phyloP scores from a whole-genome alignment of 2,113 vertebrate species.

The Cisticola juncidis region DNA sequence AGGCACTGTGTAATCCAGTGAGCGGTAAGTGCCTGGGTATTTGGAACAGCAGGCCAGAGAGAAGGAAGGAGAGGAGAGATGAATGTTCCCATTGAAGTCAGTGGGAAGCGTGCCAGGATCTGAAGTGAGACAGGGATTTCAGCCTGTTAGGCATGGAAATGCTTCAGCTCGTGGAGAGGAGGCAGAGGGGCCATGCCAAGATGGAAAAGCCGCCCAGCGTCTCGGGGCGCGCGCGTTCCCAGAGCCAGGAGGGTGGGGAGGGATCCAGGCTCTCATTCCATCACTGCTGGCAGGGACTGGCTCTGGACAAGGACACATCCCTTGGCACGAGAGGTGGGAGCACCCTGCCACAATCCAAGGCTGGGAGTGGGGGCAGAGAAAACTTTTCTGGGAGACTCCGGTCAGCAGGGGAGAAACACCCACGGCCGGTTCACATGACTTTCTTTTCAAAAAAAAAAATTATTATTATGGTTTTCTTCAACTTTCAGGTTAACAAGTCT shows the following conservation, averaged over 20 bases:
- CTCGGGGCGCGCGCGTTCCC: accelerated
- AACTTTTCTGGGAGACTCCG: not conserved
- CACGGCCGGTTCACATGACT: not conserved
- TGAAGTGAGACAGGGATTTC: not conserved
- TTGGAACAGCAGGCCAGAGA: not conserved
- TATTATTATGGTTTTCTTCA: not conserved
- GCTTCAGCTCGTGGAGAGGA: not conserved
- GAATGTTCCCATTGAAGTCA: not conserved
- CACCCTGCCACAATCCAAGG: not conserved
- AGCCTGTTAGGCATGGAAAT: not conserved
- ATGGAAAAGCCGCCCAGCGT: not conserved
- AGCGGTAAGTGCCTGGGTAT: not conserved
- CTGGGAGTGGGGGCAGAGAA: not conserved
- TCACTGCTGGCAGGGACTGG: not conserved
- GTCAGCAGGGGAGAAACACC: not conserved
- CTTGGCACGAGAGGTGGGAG: not conserved
- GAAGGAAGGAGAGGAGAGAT: not conserved
- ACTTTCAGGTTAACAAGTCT: slow-evolving; percentile 52
- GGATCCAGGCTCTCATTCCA: not conserved
- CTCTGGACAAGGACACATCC: not conserved
- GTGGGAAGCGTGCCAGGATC: not conserved
- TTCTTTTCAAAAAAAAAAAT: not conserved
- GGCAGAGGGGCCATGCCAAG: not conserved
- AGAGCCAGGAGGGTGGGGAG: not conserved
- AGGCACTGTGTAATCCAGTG: not conserved